phyloP scores from a whole-genome alignment of 2,797 vertebrate species.

The Melanotaenia boesemani region DNA sequence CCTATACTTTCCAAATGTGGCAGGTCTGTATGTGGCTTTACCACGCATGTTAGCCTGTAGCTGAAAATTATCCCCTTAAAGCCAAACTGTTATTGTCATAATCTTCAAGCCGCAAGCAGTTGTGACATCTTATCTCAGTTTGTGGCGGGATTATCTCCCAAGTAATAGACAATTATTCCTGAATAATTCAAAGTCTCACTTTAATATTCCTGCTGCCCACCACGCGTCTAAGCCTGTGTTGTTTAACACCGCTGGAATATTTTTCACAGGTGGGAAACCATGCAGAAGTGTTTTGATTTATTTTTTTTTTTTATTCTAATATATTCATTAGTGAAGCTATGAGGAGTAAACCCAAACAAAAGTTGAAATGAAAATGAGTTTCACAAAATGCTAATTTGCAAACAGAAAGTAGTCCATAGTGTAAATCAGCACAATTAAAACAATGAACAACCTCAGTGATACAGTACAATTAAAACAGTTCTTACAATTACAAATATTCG shows the following conservation, averaged over 20 bases:
- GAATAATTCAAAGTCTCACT: conserved; percentile 45
- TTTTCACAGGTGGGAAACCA: conserved; percentile 52
- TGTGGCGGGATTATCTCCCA: conserved; percentile 35
- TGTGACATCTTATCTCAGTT: conserved; percentile 51
- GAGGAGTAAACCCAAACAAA: conserved; percentile 63
- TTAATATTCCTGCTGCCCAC: conserved; percentile 43
- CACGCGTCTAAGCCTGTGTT: conserved; percentile 12
- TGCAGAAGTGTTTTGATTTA: neutral
- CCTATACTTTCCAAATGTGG: conserved; percentile 20
- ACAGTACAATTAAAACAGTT: conserved; percentile 60
- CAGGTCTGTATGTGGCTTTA: conserved; percentile 18
- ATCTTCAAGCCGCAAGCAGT: conserved; percentile 30
- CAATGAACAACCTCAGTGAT: conserved; percentile 61
- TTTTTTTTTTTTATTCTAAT: conserved; percentile 20
- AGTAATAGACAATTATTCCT: conserved; percentile 47
- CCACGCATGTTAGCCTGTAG: neutral
- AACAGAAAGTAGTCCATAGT: conserved; percentile 65
- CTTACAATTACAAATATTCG: conserved; percentile 70
- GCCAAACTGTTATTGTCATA: conserved; percentile 27
- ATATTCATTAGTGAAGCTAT: conserved; percentile 43
- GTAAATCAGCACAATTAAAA: conserved; percentile 68
- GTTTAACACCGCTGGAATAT: conserved; percentile 14
- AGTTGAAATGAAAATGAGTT: conserved; percentile 70
- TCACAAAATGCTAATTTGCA: conserved; percentile 70
- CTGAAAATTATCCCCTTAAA: conserved; percentile 28